Evolutionary conservation across 2,888 invertebrate genomes (phyloP), one percentile per base, ranked within the genome.

Genomic region (Drosophila planitibia): DNA sequence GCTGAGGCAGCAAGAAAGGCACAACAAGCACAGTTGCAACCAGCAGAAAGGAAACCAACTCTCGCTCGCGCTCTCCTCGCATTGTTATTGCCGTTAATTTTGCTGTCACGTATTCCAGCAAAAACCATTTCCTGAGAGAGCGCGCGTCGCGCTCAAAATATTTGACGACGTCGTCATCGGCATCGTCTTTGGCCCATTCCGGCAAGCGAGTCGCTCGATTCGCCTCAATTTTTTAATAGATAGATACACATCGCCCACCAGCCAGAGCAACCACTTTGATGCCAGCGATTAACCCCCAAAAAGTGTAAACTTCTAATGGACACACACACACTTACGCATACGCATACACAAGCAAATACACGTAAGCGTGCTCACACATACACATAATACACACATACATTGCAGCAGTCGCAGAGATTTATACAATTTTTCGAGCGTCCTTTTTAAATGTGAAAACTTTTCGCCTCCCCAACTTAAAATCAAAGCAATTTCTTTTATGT

Each of bases 191-290:
- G 73, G 73, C 72, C 79, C 81, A 83, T 81, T 76, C 70, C 70
- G 66, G 63, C 44, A 62, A 55, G 68, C 69, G 70, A 65, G 63
- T 82, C 66, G 77, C 83, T 81, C 84, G 79, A 90, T 75, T 86
- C 86, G 83, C 86, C 82, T 76, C 81, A 72, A 86, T 86, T 90
- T 86, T 87, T 87, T 89, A 89, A 90, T 87, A 89, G 91, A 87
- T 87, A 87, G 91, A 87, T 87, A 87, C 91, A 87, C 91, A 87
- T 66, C 77, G 71, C 72, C 69, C 70, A 62, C 77, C 62, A 70
- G 63, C 61, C 47, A 71, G 69, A 81, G 72, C 80, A 76, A 82
- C 81, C 83, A 79, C 81, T 81, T 82, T 81, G 81, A 82, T 70
- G 80, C 89, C 70, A 75, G 67, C 89, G 91, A 87, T 87, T 87